Evolutionary conservation across 2,113 vertebrate genomes (phyloP).

Genomic region (Cebus imitator): DNA sequence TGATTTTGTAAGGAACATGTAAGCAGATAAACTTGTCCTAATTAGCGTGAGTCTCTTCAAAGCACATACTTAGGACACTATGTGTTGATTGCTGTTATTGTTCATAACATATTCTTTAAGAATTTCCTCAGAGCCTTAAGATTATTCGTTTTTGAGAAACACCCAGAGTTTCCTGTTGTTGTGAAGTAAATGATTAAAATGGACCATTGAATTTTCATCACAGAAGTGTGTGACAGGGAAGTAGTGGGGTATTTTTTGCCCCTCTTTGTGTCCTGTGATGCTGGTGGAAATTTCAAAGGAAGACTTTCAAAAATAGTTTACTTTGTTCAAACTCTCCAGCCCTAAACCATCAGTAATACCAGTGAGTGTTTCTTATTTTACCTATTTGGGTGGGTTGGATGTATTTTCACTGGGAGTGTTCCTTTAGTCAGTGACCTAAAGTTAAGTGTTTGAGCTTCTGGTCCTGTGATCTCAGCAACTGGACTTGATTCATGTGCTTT

Average conservation of each 20-base stretch:
- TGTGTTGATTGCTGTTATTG: neutral
- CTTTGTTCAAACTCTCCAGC: neutral
- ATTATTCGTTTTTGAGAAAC: neutral
- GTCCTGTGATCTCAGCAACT: neutral
- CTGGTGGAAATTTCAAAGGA: neutral
- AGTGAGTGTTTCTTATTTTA: neutral
- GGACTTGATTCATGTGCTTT: neutral
- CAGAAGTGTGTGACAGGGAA: neutral
- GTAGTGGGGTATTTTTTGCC: neutral
- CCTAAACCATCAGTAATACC: neutral
- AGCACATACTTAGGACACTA: neutral
- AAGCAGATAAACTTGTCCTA: neutral
- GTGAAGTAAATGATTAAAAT: slow-evolving; percentile 1
- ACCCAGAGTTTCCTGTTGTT: neutral
- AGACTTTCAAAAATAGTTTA: neutral
- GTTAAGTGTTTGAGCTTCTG: neutral
- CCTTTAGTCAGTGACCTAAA: neutral
- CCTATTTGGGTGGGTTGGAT: neutral
- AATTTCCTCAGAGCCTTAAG: neutral
- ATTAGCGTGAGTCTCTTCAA: neutral
- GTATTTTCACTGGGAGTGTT: neutral
- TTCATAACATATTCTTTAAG: neutral
- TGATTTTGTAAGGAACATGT: neutral
- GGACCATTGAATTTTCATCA: neutral
- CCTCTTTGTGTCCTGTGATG: neutral